Conservation (phyloP, 2,113 vertebrate species). For the Bothrops jararaca region DNA sequence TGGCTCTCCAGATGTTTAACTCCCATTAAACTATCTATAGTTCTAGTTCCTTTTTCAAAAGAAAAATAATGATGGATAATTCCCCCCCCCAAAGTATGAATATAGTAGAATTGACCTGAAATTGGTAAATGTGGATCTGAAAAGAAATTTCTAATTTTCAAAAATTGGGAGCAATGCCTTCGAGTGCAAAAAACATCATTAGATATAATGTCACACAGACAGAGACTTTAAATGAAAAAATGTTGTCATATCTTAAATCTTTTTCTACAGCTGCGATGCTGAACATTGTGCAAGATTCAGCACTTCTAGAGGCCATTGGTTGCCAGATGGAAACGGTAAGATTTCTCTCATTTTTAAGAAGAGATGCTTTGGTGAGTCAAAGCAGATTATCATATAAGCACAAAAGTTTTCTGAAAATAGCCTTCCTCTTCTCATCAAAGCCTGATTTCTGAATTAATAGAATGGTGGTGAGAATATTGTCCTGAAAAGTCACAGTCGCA, state of each 20-base stretch:
- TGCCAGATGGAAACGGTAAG: conserved; percentile 90
- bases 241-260: conserved; percentile 9
- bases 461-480: conserved; percentile 70
- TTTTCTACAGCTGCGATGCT: conserved; percentile 86
- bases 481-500: conserved; percentile 87
- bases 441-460: conserved; percentile 55
- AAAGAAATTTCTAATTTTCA: background rate
- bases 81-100: background rate
- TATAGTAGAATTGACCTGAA: background rate
- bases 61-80: background rate
- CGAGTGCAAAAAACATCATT: background rate
- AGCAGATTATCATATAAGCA: background rate
- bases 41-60: background rate
- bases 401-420: background rate
- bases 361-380: background rate
- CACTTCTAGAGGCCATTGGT: conserved; percentile 90
- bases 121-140: background rate
- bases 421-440: background rate
- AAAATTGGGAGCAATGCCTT: background rate
- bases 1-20: background rate
- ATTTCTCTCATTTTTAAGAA: conserved; percentile 15
- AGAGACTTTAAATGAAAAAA: background rate
- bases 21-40: background rate
- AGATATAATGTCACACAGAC: background rate
- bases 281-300: conserved; percentile 96